phyloP scores from a whole-genome alignment of 2,113 vertebrate species.

The Etheostoma cragini region DNA sequence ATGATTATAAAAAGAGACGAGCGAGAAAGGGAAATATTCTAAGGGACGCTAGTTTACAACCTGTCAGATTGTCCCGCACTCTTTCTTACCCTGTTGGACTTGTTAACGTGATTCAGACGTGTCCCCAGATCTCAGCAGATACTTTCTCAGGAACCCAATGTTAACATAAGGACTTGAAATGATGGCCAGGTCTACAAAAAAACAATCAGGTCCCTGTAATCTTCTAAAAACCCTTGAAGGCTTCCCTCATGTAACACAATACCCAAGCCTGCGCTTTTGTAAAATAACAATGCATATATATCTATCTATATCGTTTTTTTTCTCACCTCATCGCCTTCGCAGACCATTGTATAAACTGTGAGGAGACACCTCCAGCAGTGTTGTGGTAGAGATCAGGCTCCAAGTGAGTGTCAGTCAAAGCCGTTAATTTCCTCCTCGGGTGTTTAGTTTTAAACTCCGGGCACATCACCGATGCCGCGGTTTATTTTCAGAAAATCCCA shows the following conservation, averaged over 20 bases:
- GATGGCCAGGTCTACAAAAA: slow-evolving; percentile 1
- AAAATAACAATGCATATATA: slow-evolving; percentile 45
- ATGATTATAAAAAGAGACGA: too few relatives aligned
- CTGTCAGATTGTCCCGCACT: not conserved
- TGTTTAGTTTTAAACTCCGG: slow-evolving; percentile 65
- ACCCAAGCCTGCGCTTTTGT: slow-evolving; percentile 26
- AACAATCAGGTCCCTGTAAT: slow-evolving; percentile 31
- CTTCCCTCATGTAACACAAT: slow-evolving; percentile 45
- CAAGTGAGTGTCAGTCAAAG: slow-evolving; percentile 70
- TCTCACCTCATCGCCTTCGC: slow-evolving; percentile 57
- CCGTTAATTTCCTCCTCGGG: slow-evolving; percentile 73
- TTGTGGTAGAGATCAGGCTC: slow-evolving; percentile 53
- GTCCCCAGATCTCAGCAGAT: slow-evolving; percentile 22
- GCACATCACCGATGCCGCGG: slow-evolving; percentile 50
- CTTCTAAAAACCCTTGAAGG: slow-evolving; percentile 10
- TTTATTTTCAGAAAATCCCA: slow-evolving; percentile 79
- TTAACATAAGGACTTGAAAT: slow-evolving; percentile 26
- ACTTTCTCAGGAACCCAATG: slow-evolving; percentile 3
- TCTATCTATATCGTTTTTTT: slow-evolving; percentile 32
- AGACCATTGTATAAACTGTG: slow-evolving; percentile 64
- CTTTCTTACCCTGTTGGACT: not conserved
- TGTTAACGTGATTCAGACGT: not conserved
- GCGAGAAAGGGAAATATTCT: too few relatives aligned
- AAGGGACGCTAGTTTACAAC: slow-evolving; percentile 8
- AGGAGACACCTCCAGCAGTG: slow-evolving; percentile 57